These are phyloP conservation scores for Nycteola revayana DNA, from an alignment of 2,888 invertebrate species.

Conservation along the genomic window DNA sequence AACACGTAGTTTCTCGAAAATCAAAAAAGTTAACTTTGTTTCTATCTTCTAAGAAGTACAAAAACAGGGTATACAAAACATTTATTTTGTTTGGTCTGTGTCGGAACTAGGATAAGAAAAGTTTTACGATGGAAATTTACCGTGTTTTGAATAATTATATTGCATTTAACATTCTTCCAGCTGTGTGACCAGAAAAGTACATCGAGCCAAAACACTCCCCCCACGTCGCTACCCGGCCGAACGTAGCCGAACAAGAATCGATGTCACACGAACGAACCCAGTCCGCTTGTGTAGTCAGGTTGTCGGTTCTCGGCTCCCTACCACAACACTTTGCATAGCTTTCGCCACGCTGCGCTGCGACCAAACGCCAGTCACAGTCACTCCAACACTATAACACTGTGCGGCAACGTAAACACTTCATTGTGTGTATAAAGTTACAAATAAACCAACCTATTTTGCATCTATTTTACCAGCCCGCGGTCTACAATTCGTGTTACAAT, in stretches of 20 bases:
- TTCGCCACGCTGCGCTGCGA: slow-evolving; percentile 55
- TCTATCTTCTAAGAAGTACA: too few relatives aligned
- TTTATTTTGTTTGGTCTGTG: too few relatives aligned
- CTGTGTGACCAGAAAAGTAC: slow-evolving; percentile 17
- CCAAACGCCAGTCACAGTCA: slow-evolving; percentile 26
- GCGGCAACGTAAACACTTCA: slow-evolving; percentile 46
- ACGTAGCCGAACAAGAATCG: slow-evolving; percentile 64
- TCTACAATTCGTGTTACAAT: slow-evolving; percentile 53
- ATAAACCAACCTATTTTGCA: slow-evolving; percentile 15
- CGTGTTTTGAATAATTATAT: too few relatives aligned
- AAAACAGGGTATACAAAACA: too few relatives aligned
- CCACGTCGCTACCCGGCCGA: slow-evolving; percentile 66
- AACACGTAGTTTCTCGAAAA: too few relatives aligned
- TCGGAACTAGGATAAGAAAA: too few relatives aligned
- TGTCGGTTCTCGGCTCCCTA: slow-evolving; percentile 43
- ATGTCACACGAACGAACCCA: slow-evolving; percentile 71
- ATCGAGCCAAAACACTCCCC: slow-evolving; percentile 39
- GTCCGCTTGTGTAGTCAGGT: slow-evolving; percentile 36
- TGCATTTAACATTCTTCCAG: too few relatives aligned
- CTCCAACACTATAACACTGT: slow-evolving; percentile 17
- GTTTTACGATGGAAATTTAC: too few relatives aligned
- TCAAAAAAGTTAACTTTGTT: too few relatives aligned
- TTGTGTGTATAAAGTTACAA: slow-evolving; percentile 30
- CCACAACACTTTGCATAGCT: slow-evolving; percentile 55
- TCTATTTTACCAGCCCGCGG: slow-evolving; percentile 22